These are phyloP conservation scores for Gonatopus flavifemur DNA, from an alignment of 1,140 invertebrate genomes.

Conservation along the genomic window DNA sequence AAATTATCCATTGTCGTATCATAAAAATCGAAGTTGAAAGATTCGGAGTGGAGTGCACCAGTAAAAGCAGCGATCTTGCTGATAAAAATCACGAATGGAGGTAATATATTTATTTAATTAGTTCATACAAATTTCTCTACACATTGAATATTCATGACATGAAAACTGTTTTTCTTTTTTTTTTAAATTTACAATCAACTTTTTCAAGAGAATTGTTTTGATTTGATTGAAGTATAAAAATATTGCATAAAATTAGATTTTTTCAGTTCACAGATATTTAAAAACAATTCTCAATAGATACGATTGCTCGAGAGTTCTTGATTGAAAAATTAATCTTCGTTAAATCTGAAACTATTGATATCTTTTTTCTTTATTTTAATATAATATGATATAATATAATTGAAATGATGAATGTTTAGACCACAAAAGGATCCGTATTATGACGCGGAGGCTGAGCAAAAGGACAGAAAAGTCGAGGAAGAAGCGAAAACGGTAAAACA, in stretches of 20 bases:
- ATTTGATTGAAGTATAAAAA: too few species aligned
- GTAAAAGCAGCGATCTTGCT: conserved; percentile 87
- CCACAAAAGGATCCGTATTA: conserved; percentile 89
- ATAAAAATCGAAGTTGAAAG: conserved; percentile 94
- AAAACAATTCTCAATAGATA: too few species aligned
- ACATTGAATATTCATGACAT: too few species aligned
- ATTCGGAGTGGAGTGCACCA: conserved; percentile 93
- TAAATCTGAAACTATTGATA: too few species aligned
- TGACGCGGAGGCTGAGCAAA: conserved; percentile 83
- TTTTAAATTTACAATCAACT: neutral
- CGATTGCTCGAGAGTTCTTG: neutral
- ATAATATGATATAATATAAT: conserved; percentile 8
- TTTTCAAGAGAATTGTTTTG: conserved; percentile 10
- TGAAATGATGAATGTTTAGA: conserved; percentile 54
- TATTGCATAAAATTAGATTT: too few species aligned
- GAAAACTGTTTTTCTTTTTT: neutral
- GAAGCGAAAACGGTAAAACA: conserved; percentile 81
- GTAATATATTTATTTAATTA: conserved; percentile 45
- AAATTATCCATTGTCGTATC: conserved; percentile 91
- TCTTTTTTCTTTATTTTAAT: neutral
- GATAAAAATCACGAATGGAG: conserved; percentile 92
- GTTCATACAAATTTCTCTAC: too few species aligned
- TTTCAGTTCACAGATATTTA: too few species aligned
- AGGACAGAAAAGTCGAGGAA: conserved; percentile 76
- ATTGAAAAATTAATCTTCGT: neutral